Evolutionary conservation across 2,797 vertebrate genomes (phyloP).

Genomic region (Pteropus rufus): DNA sequence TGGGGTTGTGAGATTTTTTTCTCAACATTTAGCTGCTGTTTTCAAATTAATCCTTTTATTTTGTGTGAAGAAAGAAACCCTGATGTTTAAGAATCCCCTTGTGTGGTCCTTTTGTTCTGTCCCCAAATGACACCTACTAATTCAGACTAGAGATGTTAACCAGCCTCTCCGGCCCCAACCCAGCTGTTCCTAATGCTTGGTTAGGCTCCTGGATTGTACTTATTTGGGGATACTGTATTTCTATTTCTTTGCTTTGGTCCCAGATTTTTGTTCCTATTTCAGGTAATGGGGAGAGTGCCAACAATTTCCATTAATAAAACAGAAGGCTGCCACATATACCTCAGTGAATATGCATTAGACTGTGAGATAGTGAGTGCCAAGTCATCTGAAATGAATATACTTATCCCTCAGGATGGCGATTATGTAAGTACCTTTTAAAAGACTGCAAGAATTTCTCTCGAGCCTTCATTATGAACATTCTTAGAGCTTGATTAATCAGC

Average conservation of each 20-base stretch:
- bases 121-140: slow-evolving; percentile 45
- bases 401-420: slow-evolving; percentile 92
- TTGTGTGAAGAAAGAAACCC: slow-evolving; percentile 43
- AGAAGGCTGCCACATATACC: slow-evolving; percentile 97
- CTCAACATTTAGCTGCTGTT: slow-evolving; percentile 46
- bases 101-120: slow-evolving; percentile 59
- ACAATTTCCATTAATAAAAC: slow-evolving; percentile 99
- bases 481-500: background rate
- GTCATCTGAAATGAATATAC: slow-evolving; percentile 98
- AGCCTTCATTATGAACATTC: background rate
- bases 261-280: slow-evolving; percentile 45
- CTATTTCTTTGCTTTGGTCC: background rate
- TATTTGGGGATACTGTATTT: background rate
- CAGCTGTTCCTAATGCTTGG: background rate
- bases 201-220: background rate
- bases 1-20: background rate
- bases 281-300: slow-evolving; percentile 96
- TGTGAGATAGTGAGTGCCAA: slow-evolving; percentile 98
- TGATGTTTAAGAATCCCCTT: slow-evolving; percentile 27
- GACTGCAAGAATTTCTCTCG: background rate
- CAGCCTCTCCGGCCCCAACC: background rate
- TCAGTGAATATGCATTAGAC: slow-evolving; percentile 91
- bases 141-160: background rate
- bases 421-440: slow-evolving; percentile 88
- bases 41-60: slow-evolving; percentile 54